These are phyloP conservation scores for Epinotia brunnichana DNA, from an alignment of 2,888 invertebrate genomes.

Conservation along the genomic window DNA sequence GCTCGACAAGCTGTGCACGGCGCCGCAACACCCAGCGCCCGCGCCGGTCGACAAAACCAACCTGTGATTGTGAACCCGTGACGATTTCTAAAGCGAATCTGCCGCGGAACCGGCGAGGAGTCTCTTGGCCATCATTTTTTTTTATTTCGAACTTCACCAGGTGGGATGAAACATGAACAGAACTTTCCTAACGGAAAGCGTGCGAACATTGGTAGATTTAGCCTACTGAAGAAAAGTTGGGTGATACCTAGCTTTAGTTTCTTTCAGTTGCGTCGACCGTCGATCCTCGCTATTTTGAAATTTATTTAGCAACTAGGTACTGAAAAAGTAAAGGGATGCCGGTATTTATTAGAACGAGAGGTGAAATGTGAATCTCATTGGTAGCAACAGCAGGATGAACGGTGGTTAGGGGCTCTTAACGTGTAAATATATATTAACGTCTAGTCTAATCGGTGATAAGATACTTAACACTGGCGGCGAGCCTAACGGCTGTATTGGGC, in stretches of 20 bases:
- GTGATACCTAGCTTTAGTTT: neutral
- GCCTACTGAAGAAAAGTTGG: neutral
- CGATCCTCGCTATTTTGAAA: neutral
- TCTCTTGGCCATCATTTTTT: no score
- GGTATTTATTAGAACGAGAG: neutral
- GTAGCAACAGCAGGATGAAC: neutral
- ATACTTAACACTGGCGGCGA: neutral
- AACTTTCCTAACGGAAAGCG: no score
- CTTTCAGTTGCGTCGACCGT: neutral
- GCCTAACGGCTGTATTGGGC: neutral
- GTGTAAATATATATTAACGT: constrained; percentile 40
- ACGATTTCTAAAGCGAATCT: no score
- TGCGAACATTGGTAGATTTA: neutral
- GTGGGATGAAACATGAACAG: neutral
- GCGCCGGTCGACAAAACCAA: constrained; percentile 61
- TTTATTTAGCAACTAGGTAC: neutral
- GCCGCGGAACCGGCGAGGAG: no score
- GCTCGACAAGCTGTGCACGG: no score
- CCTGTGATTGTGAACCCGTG: neutral
- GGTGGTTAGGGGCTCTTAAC: neutral
- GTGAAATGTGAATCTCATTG: neutral
- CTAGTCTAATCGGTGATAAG: constrained; percentile 34
- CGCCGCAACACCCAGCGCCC: no score
- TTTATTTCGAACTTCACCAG: neutral
- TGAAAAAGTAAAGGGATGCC: neutral